A percentile compares a stretch with the other conserved stretches of the same genome.
These are phyloP conservation scores for Gisinianus flammeolus DNA, from an alignment of 2,888 invertebrate genomes.

Conservation along the genomic window DNA sequence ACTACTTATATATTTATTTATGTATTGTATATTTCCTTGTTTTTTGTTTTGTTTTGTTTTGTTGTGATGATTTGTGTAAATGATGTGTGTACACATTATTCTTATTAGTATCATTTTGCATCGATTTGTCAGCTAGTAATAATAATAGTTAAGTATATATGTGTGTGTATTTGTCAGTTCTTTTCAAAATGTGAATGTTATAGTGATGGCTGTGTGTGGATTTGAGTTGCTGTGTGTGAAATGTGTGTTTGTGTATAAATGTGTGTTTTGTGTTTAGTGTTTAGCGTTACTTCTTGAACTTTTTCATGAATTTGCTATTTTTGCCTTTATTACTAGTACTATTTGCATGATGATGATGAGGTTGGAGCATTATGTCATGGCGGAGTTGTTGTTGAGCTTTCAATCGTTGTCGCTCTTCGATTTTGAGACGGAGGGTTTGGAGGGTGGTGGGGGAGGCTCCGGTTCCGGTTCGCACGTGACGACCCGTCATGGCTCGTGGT, in stretches of 20 bases:
- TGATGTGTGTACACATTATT: not conserved
- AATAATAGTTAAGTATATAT: conserved; percentile 1
- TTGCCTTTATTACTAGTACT: conserved; percentile 46
- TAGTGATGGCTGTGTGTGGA: not conserved
- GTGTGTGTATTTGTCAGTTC: conserved; percentile 30
- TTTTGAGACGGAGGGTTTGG: conserved; percentile 62
- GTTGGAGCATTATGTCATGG: conserved; percentile 55
- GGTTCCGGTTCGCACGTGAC: conserved; percentile 63
- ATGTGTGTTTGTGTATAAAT: no score
- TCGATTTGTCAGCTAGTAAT: not conserved
- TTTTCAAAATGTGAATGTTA: not conserved
- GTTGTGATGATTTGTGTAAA: not conserved
- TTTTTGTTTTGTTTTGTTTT: not conserved
- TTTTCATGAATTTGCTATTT: conserved; percentile 53
- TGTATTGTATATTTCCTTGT: not conserved
- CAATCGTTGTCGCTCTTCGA: conserved; percentile 62
- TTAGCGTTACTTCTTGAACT: conserved; percentile 53
- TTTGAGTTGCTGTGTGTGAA: no score
- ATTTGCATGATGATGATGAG: conserved; percentile 51
- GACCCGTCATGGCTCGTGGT: conserved; percentile 63
- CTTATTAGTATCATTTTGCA: no score
- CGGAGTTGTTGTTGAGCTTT: conserved; percentile 59
- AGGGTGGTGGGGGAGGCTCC: conserved; percentile 63
- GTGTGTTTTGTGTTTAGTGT: not conserved
- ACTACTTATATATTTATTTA: not conserved